Conservation (phyloP, 2,113 vertebrate genomes). For the Actinemys pallida region DNA sequence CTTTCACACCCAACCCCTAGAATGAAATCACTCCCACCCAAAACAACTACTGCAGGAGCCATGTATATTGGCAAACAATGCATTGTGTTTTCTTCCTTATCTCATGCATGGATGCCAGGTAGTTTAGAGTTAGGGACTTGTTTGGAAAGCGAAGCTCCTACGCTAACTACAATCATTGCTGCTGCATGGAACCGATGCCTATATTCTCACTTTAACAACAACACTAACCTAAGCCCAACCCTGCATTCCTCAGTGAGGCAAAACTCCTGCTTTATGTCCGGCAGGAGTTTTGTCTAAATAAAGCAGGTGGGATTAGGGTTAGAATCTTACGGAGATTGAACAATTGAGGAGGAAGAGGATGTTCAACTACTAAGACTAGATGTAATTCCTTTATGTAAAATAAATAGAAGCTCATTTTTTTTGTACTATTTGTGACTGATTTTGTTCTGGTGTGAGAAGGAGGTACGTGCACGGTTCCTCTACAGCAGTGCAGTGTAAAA, state of each 20-base stretch:
- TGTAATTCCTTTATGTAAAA: constrained; percentile 41
- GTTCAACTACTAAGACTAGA: constrained; percentile 13
- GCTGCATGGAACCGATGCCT: neutral
- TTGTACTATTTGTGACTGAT: constrained; percentile 76
- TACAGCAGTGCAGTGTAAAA: constrained; percentile 54
- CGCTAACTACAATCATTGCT: neutral
- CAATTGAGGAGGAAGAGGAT: constrained; percentile 5
- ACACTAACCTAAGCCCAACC: neutral
- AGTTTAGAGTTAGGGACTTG: neutral
- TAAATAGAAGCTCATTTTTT: constrained; percentile 15
- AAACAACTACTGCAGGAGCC: neutral
- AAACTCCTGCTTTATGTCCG: neutral
- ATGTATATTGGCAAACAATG: neutral
- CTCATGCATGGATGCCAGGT: neutral
- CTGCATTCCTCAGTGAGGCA: neutral
- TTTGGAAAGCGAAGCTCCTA: neutral
- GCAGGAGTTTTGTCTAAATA: neutral
- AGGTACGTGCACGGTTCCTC: constrained; percentile 70
- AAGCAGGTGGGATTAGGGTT: neutral
- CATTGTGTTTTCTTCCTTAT: neutral
- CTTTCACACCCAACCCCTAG: neutral
- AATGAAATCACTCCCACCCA: neutral
- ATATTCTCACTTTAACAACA: neutral
- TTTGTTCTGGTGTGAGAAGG: constrained; percentile 78
- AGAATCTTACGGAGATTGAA: neutral